Base-by-base conservation (phyloP, 2,888 invertebrate genomes). In the Aelia acuminata region DNA sequence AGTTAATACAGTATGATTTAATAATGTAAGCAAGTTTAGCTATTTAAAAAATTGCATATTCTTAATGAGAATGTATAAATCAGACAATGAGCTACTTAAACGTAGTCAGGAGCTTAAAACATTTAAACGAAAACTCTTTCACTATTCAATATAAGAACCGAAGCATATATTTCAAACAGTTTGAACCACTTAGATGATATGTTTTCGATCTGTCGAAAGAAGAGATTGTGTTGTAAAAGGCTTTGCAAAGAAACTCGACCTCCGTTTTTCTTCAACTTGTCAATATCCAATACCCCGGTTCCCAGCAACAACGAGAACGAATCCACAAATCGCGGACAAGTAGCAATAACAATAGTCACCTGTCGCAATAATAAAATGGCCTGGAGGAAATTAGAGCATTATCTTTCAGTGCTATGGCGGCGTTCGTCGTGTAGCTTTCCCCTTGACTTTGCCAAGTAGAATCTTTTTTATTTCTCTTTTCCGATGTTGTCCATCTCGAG, bases 291-390 rank as follows among this genome's bases (percentile, higher is more conserved):
- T 63, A 1, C 63, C 18, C 1, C 63, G 31, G 31, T 63, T 31
- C 63, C 18, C 63, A 35, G 31, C 31, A 63, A 63, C 31, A 63
- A 63, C 63, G 31, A 63, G 31, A 63, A 63, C 63, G 31, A 31
- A 63, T 63, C 31, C 20, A 3, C 20, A 18, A 63, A 31, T 63
- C 18, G 31, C 26, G 63, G 31, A 31, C 63, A 63, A 63, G 31
- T 35, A 57, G 57, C 57, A n/a, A n/a, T n/a, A n/a, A n/a, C n/a
- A n/a, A n/a, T n/a, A 57, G 57, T 11, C 57, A 57, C 57, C 57
- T 57, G 57, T 57, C 57, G 57, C 57, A 57, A 57, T 13, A 13
- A 26, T 57, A 11, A 57, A 57, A 57, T 10, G 57, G 13, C 15
- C 26, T 13, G 26, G 26, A 26, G 57, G 57, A 57, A 57, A 57